Conservation (phyloP, 2,888 invertebrate species). For the Koerneria pararmatus region DNA sequence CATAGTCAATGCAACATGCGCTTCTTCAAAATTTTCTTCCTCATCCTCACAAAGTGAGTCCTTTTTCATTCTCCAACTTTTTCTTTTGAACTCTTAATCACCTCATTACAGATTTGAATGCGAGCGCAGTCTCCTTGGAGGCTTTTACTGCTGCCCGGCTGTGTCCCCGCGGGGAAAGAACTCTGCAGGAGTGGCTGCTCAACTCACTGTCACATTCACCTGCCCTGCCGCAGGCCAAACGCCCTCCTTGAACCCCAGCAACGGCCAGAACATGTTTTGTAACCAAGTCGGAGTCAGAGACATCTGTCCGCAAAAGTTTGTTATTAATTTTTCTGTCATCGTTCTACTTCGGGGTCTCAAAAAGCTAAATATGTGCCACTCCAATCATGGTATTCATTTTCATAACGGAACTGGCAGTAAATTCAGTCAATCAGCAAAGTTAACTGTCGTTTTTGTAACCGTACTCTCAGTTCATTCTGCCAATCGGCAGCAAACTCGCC, state of each 20-base stretch:
- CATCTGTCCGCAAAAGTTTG: constrained; percentile 38
- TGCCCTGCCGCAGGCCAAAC: constrained; percentile 15
- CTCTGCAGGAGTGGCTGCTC: background rate
- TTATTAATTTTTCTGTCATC: background rate
- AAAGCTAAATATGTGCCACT: no score
- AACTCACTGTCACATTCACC: constrained; percentile 12
- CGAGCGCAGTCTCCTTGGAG: constrained; percentile 11
- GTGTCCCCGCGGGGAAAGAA: no score
- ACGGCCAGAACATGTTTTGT: constrained; percentile 39
- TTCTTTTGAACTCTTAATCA: background rate
- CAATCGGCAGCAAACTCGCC: constrained; percentile 34
- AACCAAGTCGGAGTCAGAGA: constrained; percentile 29
- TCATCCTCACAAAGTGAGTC: background rate
- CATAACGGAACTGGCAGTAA: no score
- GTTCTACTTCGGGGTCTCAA: constrained; percentile 4
- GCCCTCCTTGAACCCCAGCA: background rate
- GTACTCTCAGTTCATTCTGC: constrained; percentile 30
- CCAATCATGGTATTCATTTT: no score
- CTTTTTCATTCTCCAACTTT: background rate
- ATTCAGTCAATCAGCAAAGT: no score
- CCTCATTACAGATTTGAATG: constrained; percentile 15
- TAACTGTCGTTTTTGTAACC: no score
- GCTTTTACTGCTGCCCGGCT: constrained; percentile 15
- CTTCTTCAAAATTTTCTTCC: background rate
- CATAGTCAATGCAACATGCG: background rate